phyloP scores from a whole-genome alignment of 1,140 invertebrate genomes.

The Monomorium pharaonis region DNA sequence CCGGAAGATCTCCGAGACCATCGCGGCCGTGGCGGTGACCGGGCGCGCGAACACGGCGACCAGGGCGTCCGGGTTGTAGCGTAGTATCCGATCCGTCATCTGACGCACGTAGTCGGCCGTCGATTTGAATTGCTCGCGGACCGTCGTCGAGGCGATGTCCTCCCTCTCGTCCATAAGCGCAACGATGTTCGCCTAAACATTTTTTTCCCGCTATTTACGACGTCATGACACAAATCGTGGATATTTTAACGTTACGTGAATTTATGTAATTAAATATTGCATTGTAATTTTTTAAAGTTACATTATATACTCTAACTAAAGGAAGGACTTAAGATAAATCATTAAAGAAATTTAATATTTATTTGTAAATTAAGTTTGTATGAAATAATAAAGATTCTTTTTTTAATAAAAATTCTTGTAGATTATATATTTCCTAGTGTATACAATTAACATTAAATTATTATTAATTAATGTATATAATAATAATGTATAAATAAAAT shows the following conservation, averaged over 20 bases:
- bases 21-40: slow-evolving; percentile 77
- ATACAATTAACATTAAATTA: no score
- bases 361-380: no score
- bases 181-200: slow-evolving; percentile 76
- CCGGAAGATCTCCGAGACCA: slow-evolving; percentile 78
- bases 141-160: slow-evolving; percentile 57
- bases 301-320: no score
- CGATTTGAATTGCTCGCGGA: slow-evolving; percentile 68
- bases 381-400: no score
- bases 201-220: neutral
- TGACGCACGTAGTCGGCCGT: slow-evolving; percentile 70
- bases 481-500: no score
- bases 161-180: slow-evolving; percentile 80
- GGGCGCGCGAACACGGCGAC: slow-evolving; percentile 78
- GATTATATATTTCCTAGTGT: no score
- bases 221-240: neutral
- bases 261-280: no score
- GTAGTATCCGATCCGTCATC: slow-evolving; percentile 72
- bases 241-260: neutral
- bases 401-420: no score
- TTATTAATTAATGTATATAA: no score
- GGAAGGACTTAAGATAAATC: no score
- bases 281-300: no score
- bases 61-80: slow-evolving; percentile 73
- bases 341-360: no score